Conservation (phyloP, 2,113 vertebrate genomes). For the Pachyramphus minor region DNA sequence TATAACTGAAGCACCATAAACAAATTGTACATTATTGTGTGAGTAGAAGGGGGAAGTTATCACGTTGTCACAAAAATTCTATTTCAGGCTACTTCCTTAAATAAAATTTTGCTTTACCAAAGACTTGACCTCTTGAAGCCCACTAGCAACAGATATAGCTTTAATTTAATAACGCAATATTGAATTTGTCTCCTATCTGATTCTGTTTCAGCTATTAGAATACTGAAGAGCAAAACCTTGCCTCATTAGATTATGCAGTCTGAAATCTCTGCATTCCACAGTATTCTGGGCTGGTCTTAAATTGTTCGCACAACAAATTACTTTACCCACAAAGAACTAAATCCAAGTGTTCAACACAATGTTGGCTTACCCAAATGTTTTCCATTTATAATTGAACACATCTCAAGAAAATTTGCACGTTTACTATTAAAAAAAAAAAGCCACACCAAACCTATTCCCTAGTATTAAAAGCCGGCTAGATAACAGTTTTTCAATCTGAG, state of each 20-base stretch:
- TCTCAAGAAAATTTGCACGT: constrained; percentile 12
- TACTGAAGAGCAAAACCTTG: constrained; percentile 49
- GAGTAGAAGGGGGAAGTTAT: neutral
- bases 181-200: constrained; percentile 62
- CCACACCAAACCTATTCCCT: neutral
- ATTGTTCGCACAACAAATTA: constrained; percentile 60
- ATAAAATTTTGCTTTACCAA: constrained; percentile 14
- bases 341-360: constrained; percentile 51
- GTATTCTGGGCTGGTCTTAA: constrained; percentile 49
- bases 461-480: constrained; percentile 25
- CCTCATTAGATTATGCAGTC: constrained; percentile 55
- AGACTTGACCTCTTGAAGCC: constrained; percentile 39
- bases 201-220: constrained; percentile 59
- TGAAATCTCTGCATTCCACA: constrained; percentile 64
- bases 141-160: constrained; percentile 30
- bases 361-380: constrained; percentile 47
- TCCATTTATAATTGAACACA: constrained; percentile 47
- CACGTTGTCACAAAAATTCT: neutral
- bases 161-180: constrained; percentile 56
- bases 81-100: constrained; percentile 25
- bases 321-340: constrained; percentile 58
- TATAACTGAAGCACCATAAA: constrained; percentile 52
- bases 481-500: constrained; percentile 1
- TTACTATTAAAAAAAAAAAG: neutral
- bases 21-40: constrained; percentile 5